A percentile compares a stretch with the other conserved stretches of the same genome.
phyloP scores from a whole-genome alignment of 2,113 vertebrate species.

The Macrotis lagotis region DNA sequence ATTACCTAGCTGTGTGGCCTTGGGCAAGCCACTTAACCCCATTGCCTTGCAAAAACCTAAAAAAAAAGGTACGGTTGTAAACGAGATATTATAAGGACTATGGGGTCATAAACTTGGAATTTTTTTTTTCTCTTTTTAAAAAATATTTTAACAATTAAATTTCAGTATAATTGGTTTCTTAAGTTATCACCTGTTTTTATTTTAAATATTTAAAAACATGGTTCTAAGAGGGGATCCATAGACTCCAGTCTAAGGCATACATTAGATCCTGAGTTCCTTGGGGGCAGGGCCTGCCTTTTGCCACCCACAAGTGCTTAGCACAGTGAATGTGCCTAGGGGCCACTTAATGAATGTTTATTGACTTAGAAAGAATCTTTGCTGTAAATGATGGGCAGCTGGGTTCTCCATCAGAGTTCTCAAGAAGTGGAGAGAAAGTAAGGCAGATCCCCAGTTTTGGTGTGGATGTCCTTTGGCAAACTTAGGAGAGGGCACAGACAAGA shows the following conservation, averaged over 20 bases:
- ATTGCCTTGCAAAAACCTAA: too few relatives aligned
- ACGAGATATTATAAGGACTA: neutral
- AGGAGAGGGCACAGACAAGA: neutral
- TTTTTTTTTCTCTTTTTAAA: too few relatives aligned
- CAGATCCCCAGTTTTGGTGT: neutral
- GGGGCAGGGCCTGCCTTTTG: neutral
- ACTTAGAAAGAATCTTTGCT: neutral
- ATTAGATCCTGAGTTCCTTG: neutral
- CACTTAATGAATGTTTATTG: neutral
- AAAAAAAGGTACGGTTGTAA: neutral
- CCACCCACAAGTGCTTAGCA: neutral
- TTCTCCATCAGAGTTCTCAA: too few relatives aligned
- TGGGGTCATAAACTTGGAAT: neutral
- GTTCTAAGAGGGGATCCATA: neutral
- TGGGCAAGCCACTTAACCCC: too few relatives aligned
- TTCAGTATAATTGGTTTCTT: neutral
- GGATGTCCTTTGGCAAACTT: neutral
- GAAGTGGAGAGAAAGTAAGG: neutral
- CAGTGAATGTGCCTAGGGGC: too few relatives aligned
- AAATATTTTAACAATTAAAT: neutral
- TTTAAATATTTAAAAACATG: neutral
- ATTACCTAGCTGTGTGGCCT: too few relatives aligned
- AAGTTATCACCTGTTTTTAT: neutral
- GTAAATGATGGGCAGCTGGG: neutral
- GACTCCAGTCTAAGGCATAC: neutral